Conservation (phyloP, 2,888 invertebrate genomes). For the Cylloceria caligata region DNA sequence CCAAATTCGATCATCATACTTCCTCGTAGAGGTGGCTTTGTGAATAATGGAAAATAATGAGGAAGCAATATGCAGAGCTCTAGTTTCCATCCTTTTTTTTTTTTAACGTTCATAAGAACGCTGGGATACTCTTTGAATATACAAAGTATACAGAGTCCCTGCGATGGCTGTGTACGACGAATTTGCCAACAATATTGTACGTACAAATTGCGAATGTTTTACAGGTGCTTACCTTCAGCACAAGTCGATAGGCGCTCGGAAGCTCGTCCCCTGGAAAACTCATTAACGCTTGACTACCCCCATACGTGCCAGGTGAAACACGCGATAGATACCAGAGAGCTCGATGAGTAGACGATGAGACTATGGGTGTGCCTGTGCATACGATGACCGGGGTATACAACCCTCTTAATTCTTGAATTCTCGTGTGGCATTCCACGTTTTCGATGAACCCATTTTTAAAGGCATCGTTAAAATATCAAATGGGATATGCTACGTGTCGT, state of each 20-base stretch:
- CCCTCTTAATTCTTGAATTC: not conserved
- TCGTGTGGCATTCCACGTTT: not conserved
- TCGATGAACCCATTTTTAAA: conserved; percentile 32
- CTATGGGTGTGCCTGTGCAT: not conserved
- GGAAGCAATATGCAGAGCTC: no score
- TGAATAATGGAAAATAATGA: no score
- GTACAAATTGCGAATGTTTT: conserved; percentile 13
- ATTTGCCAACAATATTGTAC: not conserved
- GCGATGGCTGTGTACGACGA: not conserved
- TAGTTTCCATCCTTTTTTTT: no score
- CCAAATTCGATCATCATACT: no score
- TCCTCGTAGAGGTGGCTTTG: no score
- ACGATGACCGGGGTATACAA: not conserved
- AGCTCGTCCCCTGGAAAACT: conserved; percentile 48
- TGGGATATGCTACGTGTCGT: not conserved
- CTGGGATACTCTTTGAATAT: not conserved
- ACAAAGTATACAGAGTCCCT: not conserved
- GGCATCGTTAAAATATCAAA: conserved; percentile 18
- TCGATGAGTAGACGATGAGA: not conserved
- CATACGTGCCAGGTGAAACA: conserved; percentile 57
- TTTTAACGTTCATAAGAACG: no score
- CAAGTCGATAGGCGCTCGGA: conserved; percentile 46
- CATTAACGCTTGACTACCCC: conserved; percentile 53
- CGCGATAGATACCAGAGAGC: conserved; percentile 49
- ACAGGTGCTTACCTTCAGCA: conserved; percentile 36